Evolutionary conservation across 2,888 invertebrate species (phyloP).

Genomic region (Anticlea derivata): DNA sequence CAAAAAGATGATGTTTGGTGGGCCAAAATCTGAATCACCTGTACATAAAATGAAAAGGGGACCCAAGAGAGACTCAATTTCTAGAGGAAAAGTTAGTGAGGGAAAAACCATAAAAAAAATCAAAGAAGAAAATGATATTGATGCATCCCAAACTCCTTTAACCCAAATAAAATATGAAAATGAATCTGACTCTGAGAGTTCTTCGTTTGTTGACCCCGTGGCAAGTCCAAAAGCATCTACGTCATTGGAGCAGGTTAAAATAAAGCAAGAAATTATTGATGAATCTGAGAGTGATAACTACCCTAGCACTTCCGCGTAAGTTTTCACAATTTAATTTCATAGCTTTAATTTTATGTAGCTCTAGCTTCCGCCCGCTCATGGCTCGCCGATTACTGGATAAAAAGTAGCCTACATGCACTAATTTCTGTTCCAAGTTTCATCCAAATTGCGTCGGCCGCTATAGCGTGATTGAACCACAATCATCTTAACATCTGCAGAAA

Average conservation of each 20-base stretch:
- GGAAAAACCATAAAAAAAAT: conserved; percentile 56
- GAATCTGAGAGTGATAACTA: conserved; percentile 44
- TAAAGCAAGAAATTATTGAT: conserved; percentile 68
- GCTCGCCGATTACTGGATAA: too few relatives aligned
- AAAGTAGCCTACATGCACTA: too few relatives aligned
- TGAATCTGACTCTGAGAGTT: conserved; percentile 77
- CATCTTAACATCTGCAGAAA: too few relatives aligned
- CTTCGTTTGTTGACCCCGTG: conserved; percentile 72
- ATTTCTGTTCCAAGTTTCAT: too few relatives aligned
- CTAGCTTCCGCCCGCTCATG: too few relatives aligned
- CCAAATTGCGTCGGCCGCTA: too few relatives aligned
- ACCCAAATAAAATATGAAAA: conserved; percentile 64
- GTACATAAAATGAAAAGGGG: conserved; percentile 62
- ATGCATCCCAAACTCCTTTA: conserved; percentile 63
- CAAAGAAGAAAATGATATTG: conserved; percentile 67
- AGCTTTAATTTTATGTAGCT: background rate
- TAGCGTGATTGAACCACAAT: too few relatives aligned
- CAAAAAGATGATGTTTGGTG: conserved; percentile 76
- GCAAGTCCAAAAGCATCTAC: conserved; percentile 72
- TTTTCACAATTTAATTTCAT: too few relatives aligned
- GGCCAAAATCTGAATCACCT: conserved; percentile 61
- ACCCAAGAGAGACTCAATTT: conserved; percentile 60
- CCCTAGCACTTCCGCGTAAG: conserved; percentile 57
- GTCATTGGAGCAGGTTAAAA: conserved; percentile 57
- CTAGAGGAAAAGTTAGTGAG: conserved; percentile 54